phyloP scores from a whole-genome alignment of 2,888 invertebrate genomes.

The Sipunculus nudus region DNA sequence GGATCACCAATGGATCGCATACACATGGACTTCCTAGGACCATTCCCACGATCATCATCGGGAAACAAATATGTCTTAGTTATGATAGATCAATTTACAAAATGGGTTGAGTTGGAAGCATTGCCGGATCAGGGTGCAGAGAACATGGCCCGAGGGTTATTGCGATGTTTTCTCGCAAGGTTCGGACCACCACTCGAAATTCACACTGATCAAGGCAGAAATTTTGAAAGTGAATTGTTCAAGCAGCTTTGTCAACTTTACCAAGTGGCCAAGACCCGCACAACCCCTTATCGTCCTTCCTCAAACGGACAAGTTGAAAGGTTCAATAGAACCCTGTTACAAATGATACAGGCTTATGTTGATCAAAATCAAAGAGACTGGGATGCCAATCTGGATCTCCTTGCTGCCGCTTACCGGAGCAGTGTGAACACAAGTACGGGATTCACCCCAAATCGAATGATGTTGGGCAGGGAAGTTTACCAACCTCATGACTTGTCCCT shows the following conservation, averaged over 20 bases:
- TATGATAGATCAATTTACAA: constrained; percentile 1
- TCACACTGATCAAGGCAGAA: background rate
- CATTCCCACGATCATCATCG: background rate
- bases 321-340: constrained; percentile 12
- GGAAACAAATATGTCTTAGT: constrained; percentile 4
- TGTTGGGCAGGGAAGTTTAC: too few species aligned
- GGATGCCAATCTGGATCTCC: constrained; percentile 31
- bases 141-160: background rate
- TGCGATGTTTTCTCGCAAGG: background rate
- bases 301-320: constrained; percentile 3
- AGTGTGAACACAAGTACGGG: constrained; percentile 26
- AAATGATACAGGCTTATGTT: constrained; percentile 14
- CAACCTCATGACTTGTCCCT: too few species aligned
- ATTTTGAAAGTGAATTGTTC: background rate
- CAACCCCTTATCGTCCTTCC: background rate
- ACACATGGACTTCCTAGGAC: constrained; percentile 3
- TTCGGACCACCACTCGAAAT: background rate
- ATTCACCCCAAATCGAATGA: constrained; percentile 27
- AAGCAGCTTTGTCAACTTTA: background rate
- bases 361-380: constrained; percentile 29
- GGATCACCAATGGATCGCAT: background rate
- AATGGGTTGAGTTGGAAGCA: background rate
- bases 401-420: constrained; percentile 34
- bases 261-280: background rate
- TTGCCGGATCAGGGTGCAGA: background rate